These are phyloP conservation scores for Bombyx huttoni DNA, from an alignment of 2,888 invertebrate genomes.

Conservation along the genomic window DNA sequence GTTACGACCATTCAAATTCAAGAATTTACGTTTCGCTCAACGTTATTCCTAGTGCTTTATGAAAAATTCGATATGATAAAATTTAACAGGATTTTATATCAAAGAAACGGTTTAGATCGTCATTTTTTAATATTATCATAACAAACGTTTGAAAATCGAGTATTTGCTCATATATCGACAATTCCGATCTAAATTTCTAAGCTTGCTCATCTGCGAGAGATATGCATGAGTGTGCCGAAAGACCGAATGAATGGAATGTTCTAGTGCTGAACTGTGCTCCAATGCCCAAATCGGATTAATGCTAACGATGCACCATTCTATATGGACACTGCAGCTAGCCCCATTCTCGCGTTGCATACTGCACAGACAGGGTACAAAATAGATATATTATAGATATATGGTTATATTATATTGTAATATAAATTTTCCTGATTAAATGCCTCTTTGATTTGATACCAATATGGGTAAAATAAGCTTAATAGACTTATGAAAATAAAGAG, in stretches of 20 bases:
- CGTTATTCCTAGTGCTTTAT: neutral
- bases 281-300: constrained; percentile 61
- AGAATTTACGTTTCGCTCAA: neutral
- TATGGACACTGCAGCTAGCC: constrained; percentile 25
- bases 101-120: neutral
- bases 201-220: constrained; percentile 12
- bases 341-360: constrained; percentile 28
- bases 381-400: no score
- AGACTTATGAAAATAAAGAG: no score
- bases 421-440: no score
- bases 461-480: no score
- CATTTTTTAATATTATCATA: neutral
- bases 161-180: constrained; percentile 60
- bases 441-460: no score
- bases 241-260: constrained; percentile 24
- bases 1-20: constrained; percentile 21
- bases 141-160: constrained; percentile 38
- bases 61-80: constrained; percentile 5
- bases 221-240: constrained; percentile 30
- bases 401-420: no score
- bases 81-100: neutral
- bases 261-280: constrained; percentile 35
- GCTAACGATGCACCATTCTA: constrained; percentile 65
- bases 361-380: constrained; percentile 19
- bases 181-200: constrained; percentile 62